These are phyloP conservation scores for Nyctalus aviator DNA, from an alignment of 2,797 vertebrate species.

Conservation along the genomic window DNA sequence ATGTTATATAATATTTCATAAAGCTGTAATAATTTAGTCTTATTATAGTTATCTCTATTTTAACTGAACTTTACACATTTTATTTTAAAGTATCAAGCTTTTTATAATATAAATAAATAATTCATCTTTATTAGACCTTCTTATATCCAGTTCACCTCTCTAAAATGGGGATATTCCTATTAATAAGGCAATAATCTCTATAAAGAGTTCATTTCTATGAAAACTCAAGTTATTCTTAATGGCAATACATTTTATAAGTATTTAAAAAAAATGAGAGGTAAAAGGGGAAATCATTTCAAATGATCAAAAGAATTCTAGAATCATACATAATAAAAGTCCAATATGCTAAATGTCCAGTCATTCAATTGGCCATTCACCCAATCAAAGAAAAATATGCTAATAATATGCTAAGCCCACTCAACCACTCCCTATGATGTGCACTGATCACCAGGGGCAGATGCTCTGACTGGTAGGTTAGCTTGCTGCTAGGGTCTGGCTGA, in stretches of 20 bases:
- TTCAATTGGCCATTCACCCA: no score
- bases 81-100: conserved; percentile 1
- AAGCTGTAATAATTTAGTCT: background rate
- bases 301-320: background rate
- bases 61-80: background rate
- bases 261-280: background rate
- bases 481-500: no score
- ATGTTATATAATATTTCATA: background rate
- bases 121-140: background rate
- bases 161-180: background rate
- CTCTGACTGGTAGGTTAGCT: no score
- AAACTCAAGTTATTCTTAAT: background rate
- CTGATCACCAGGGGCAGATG: no score
- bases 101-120: conserved; percentile 12
- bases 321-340: no score
- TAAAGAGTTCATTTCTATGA: background rate
- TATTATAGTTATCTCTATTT: conserved; percentile 7
- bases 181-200: background rate
- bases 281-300: background rate
- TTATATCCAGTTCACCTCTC: background rate
- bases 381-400: no score
- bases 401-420: no score
- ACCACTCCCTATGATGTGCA: no score
- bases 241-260: background rate
- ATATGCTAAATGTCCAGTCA: no score